phyloP scores from a whole-genome alignment of 30 jellyfish, hydroid and myxozoan species.

The Cassiopea andromeda region DNA sequence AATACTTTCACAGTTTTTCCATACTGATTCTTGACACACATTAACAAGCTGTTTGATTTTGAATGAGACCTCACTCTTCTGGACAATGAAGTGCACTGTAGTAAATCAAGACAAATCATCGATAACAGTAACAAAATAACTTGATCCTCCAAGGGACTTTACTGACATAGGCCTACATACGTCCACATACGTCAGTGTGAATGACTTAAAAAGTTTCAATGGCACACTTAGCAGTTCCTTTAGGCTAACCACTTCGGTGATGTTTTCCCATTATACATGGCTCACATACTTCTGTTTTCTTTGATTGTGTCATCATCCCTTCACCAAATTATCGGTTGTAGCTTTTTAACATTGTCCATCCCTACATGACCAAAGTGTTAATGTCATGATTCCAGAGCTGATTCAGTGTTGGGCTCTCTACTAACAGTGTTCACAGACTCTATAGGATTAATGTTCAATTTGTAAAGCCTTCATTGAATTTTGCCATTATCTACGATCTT shows the following conservation, averaged over 20 bases:
- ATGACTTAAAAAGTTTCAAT: conserved; percentile 25
- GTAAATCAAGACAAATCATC: conserved; percentile 59
- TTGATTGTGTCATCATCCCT: conserved; percentile 34
- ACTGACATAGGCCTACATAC: conserved; percentile 42
- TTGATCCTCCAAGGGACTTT: conserved; percentile 47
- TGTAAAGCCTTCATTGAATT: conserved; percentile 50
- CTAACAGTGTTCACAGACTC: conserved; percentile 27
- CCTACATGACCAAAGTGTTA: conserved; percentile 61
- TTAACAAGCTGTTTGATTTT: conserved; percentile 29
- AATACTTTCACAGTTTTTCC: conserved; percentile 41
- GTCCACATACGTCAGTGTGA: conserved; percentile 45
- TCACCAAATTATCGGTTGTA: conserved; percentile 44
- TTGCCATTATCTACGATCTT: conserved; percentile 36
- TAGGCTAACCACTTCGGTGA: conserved; percentile 46
- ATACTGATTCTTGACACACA: conserved; percentile 5
- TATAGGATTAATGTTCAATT: conserved; percentile 14
- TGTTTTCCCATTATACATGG: conserved; percentile 61
- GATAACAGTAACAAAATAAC: conserved; percentile 49
- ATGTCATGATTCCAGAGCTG: conserved; percentile 56
- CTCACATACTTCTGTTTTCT: conserved; percentile 29
- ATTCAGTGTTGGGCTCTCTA: conserved; percentile 14
- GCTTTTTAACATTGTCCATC: conserved; percentile 38
- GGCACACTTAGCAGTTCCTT: conserved; percentile 35
- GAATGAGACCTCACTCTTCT: conserved; percentile 7
- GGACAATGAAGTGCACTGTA: conserved; percentile 21